Conservation (phyloP, 2,888 invertebrate species). For the Synergus itoensis region DNA sequence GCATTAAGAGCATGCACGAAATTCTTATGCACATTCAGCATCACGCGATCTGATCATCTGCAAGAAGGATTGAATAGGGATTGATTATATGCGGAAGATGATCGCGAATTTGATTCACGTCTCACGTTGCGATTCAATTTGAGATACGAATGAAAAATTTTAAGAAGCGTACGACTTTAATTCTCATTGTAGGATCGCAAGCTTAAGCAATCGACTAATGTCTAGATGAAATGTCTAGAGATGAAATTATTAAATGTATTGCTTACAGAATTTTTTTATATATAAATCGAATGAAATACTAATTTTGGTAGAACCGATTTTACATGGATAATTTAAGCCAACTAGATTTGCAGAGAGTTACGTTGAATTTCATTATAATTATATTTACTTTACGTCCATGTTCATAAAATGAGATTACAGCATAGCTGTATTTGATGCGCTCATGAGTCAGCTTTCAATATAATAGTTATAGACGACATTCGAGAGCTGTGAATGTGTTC, state of each 20-base stretch:
- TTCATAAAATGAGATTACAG: conserved; percentile 30
- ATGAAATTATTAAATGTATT: not conserved
- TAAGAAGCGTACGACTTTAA: not conserved
- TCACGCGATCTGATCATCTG: not conserved
- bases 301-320: not conserved
- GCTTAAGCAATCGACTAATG: not conserved
- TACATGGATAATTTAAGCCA: not conserved
- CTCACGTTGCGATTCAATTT: not conserved
- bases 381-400: conserved; percentile 8
- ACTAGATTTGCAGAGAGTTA: not conserved
- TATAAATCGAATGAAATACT: not conserved
- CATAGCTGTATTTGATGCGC: not conserved
- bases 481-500: not conserved
- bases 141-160: not conserved
- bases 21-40: not conserved
- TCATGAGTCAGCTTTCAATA: conserved; percentile 14
- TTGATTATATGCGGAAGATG: not conserved
- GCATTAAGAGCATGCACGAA: not conserved
- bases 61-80: not conserved
- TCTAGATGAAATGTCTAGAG: too few species aligned
- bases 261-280: not conserved
- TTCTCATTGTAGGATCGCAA: not conserved
- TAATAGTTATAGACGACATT: conserved; percentile 8
- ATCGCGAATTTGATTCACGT: not conserved
- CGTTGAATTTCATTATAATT: not conserved